Conservation (phyloP, 2,797 vertebrate genomes). For the Catamblyrhynchus diadema region DNA sequence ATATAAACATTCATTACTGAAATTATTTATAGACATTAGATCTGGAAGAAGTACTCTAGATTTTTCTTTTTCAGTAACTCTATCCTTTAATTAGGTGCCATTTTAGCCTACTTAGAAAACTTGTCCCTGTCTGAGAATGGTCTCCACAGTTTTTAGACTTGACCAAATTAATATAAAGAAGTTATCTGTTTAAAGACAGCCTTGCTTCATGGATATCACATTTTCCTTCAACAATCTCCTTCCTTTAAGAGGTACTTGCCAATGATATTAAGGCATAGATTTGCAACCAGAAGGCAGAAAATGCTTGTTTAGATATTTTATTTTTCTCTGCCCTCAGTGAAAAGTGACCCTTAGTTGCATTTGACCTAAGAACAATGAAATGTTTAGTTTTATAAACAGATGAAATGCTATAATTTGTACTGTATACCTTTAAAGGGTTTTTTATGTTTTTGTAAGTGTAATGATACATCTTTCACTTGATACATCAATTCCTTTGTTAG, state of each 20-base stretch:
- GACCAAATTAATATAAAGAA: not conserved
- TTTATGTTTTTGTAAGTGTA: not conserved
- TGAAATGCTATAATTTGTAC: not conserved
- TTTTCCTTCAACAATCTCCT: not conserved
- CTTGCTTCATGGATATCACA: not conserved
- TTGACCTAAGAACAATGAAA: not conserved
- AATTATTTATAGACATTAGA: not conserved
- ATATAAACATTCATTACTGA: not conserved
- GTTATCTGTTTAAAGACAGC: not conserved
- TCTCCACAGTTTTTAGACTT: not conserved
- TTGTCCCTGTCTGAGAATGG: not conserved
- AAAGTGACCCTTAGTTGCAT: not conserved
- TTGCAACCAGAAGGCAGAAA: not conserved
- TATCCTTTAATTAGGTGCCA: not conserved
- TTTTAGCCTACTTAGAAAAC: conserved; percentile 5
- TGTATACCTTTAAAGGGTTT: not conserved
- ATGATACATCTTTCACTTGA: not conserved
- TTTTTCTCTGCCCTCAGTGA: not conserved
- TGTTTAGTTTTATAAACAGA: not conserved
- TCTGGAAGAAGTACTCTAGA: not conserved
- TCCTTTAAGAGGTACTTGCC: not conserved
- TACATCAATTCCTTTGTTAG: not conserved
- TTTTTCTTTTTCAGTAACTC: not conserved
- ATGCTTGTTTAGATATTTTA: not conserved
- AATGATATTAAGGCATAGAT: not conserved